phyloP scores from a whole-genome alignment of 2,888 invertebrate species.

The Taphrorychus bicolor region DNA sequence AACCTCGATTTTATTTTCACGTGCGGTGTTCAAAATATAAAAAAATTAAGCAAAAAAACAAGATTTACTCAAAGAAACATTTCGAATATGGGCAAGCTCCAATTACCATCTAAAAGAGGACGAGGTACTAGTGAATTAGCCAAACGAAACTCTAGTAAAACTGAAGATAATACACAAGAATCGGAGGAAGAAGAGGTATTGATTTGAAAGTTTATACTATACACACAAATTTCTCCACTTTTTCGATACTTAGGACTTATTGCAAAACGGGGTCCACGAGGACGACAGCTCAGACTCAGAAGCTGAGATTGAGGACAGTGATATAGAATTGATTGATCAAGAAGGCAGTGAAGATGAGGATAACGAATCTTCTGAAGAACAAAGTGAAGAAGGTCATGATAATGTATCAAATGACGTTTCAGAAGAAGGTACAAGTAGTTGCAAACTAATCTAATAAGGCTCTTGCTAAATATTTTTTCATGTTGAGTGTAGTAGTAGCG shows the following conservation, averaged over 20 bases:
- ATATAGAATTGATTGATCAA: constrained; percentile 37
- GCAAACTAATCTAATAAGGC: too few relatives aligned
- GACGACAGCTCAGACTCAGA: constrained; percentile 61
- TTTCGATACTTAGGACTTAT: constrained; percentile 18
- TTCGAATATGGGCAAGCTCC: constrained; percentile 36
- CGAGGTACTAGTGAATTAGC: constrained; percentile 10
- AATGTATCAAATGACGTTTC: constrained; percentile 53
- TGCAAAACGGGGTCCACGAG: constrained; percentile 50
- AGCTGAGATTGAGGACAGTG: constrained; percentile 57
- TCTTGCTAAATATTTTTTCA: too few relatives aligned
- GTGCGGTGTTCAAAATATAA: constrained; percentile 11
- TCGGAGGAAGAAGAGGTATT: constrained; percentile 12
- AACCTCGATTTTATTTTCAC: constrained; percentile 27
- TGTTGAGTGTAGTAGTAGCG: too few relatives aligned
- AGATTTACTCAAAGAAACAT: background rate
- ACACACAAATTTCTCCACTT: background rate
- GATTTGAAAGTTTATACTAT: background rate
- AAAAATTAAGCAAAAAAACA: constrained; percentile 2
- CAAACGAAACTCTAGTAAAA: background rate
- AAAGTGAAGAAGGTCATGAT: constrained; percentile 53
- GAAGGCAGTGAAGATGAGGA: constrained; percentile 53
- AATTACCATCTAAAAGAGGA: constrained; percentile 38
- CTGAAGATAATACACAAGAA: constrained; percentile 5
- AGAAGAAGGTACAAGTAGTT: constrained; percentile 58
- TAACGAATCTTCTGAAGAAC: constrained; percentile 50